Evolutionary conservation across 2,888 invertebrate species (phyloP), one percentile per base, ranked within the genome.

Genomic region (Sesamia inferens): DNA sequence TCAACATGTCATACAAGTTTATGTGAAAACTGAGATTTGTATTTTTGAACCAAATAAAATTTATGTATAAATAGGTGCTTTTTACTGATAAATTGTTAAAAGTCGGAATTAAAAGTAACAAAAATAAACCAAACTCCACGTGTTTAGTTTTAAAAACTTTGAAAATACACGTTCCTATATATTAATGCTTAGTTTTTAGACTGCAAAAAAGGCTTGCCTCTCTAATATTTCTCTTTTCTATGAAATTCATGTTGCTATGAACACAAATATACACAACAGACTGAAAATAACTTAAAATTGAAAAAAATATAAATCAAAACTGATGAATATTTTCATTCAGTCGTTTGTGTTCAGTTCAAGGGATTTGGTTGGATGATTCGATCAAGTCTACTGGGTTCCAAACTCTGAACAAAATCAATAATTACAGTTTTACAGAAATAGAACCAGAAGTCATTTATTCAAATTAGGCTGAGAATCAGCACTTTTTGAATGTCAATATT

Each of bases 391-490:
- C 19, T 19, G 31, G n/a, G 14, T 10, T 48, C 31, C 13, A 48
- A 62, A 44, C 22, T 13, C 39, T 39, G 54, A 51, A 22, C 16
- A 61, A 55, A 62, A 22, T 13, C 19, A 62, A 39, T 58, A 62
- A 61, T 57, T 58, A 5, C 44, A 58, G 62, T 69, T 79, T 22
- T 13, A 44, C n/a, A n/a, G 57, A 76, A 78, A 70, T 13, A 70
- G 69, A 72, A 31, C 3, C 31, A 31, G 3, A 31, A 31, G 31
- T 31, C 31, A 31, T 31, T 31, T 31, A 31, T 31, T 31, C 31
- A 31, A 31, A 31, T 31, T 31, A 31, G 31, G 1, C 31, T 31
- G 31, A 31, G 3, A 31, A 31, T 31, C 31, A 31, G 31, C 31
- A 31, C 31, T 31, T 31, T 31, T 31, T 31, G 31, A 31, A 31